A percentile compares a stretch with the other conserved stretches of the same genome.
These are phyloP conservation scores for Pyrgus malvae DNA, from an alignment of 2,888 invertebrate genomes.

Conservation along the genomic window DNA sequence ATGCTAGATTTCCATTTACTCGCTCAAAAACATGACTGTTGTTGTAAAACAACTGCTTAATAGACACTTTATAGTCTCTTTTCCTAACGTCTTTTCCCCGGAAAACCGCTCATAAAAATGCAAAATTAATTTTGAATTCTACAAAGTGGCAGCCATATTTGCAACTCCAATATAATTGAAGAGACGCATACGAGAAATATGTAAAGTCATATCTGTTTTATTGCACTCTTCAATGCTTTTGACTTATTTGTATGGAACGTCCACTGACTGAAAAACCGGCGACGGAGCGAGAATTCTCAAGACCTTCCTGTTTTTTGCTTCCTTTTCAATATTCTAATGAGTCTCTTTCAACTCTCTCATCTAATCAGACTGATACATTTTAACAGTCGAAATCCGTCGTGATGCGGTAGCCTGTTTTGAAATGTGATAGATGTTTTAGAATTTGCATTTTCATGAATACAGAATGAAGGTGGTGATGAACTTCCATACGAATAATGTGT, in stretches of 20 bases:
- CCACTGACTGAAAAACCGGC: slow-evolving; percentile 37
- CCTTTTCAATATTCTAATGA: slow-evolving; percentile 12
- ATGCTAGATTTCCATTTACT: neutral
- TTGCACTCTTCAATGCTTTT: slow-evolving; percentile 49
- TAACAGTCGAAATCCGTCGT: slow-evolving; percentile 1
- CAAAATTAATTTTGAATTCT: slow-evolving; percentile 56
- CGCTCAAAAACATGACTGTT: neutral
- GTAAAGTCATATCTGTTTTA: slow-evolving; percentile 51
- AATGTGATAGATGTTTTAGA: slow-evolving; percentile 19
- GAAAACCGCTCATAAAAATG: slow-evolving; percentile 49
- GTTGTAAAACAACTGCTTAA: slow-evolving; percentile 6
- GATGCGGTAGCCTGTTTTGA: slow-evolving; percentile 5
- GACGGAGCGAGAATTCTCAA: slow-evolving; percentile 23
- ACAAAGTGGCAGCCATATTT: slow-evolving; percentile 47
- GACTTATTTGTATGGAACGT: slow-evolving; percentile 51
- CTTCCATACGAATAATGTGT: slow-evolving; percentile 11
- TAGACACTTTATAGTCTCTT: slow-evolving; percentile 34
- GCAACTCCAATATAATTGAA: slow-evolving; percentile 54
- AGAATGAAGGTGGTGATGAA: slow-evolving; percentile 9
- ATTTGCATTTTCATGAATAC: slow-evolving; percentile 23
- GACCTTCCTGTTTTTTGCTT: slow-evolving; percentile 12
- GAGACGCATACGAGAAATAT: slow-evolving; percentile 45
- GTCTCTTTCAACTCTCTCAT: neutral
- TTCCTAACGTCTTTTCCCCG: slow-evolving; percentile 38
- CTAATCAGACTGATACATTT: slow-evolving; percentile 10